Evolutionary conservation across 2,113 vertebrate genomes (phyloP).

Genomic region (Scophthalmus maximus): DNA sequence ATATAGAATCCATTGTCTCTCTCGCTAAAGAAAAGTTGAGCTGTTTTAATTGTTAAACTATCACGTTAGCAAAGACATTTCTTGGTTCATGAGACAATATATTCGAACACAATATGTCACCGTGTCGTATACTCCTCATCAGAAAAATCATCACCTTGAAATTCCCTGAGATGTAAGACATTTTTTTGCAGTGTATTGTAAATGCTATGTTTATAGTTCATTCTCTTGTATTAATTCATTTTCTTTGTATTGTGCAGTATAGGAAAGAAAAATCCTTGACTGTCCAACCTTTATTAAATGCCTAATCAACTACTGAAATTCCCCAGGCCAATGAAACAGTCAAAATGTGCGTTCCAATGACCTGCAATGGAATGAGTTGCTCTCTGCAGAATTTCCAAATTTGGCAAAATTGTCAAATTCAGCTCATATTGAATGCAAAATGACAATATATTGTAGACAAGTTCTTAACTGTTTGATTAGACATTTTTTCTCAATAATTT

Average conservation of each 20-base stretch:
- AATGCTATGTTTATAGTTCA: neutral
- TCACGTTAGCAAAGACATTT: conserved; percentile 25
- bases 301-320: too few relatives aligned
- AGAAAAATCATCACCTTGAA: too few relatives aligned
- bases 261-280: too few relatives aligned
- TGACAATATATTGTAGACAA: neutral
- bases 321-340: neutral
- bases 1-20: neutral
- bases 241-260: too few relatives aligned
- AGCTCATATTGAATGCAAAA: neutral
- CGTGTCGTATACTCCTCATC: too few relatives aligned
- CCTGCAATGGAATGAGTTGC: neutral
- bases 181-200: neutral
- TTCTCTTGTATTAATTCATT: too few relatives aligned
- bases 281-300: too few relatives aligned
- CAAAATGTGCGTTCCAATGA: neutral
- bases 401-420: too few relatives aligned
- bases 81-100: conserved; percentile 10
- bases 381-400: neutral
- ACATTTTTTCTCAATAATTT: conserved; percentile 16
- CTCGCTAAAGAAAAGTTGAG: conserved; percentile 22
- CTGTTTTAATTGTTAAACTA: conserved; percentile 29
- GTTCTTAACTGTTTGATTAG: conserved; percentile 6
- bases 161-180: neutral
- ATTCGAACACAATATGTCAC: neutral